Evolutionary conservation across 2,888 invertebrate genomes (phyloP).

Genomic region (Helleia helle): DNA sequence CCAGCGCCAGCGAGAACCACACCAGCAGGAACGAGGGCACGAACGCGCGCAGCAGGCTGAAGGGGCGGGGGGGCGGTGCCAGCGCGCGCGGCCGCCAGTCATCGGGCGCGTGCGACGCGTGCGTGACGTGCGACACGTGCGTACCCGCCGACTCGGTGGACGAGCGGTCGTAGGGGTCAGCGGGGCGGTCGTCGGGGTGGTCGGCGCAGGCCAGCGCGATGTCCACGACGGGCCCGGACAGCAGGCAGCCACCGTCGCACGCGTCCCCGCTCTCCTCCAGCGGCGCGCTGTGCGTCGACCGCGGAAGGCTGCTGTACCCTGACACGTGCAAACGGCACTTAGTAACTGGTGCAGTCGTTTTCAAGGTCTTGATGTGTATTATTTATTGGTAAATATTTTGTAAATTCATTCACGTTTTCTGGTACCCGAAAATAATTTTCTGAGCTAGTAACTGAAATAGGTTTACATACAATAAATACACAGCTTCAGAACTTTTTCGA

Average conservation of each 20-base stretch:
- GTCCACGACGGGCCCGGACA: constrained; percentile 69
- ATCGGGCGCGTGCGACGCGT: constrained; percentile 34
- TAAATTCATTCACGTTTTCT: no score
- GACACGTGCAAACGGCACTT: background rate
- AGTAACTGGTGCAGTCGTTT: background rate
- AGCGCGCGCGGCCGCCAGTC: constrained; percentile 31
- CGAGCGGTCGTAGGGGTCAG: constrained; percentile 83
- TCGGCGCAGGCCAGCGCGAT: constrained; percentile 75
- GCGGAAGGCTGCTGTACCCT: constrained; percentile 90
- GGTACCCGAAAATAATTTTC: no score
- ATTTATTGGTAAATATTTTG: no score
- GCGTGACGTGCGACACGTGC: constrained; percentile 31
- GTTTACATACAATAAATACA: no score
- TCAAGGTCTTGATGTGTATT: no score
- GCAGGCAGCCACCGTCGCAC: constrained; percentile 67
- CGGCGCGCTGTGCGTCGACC: constrained; percentile 87
- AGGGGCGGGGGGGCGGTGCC: constrained; percentile 43
- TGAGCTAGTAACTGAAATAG: no score
- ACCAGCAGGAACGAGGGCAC: constrained; percentile 86
- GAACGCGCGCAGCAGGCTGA: constrained; percentile 81
- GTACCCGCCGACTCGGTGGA: constrained; percentile 83
- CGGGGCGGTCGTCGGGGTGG: constrained; percentile 79
- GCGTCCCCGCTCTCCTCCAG: constrained; percentile 58
- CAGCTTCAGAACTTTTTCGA: no score
- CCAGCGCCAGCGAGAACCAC: constrained; percentile 78